These are phyloP conservation scores for Leptinotarsa haldemani DNA, from an alignment of 2,888 invertebrate genomes.

Conservation along the genomic window DNA sequence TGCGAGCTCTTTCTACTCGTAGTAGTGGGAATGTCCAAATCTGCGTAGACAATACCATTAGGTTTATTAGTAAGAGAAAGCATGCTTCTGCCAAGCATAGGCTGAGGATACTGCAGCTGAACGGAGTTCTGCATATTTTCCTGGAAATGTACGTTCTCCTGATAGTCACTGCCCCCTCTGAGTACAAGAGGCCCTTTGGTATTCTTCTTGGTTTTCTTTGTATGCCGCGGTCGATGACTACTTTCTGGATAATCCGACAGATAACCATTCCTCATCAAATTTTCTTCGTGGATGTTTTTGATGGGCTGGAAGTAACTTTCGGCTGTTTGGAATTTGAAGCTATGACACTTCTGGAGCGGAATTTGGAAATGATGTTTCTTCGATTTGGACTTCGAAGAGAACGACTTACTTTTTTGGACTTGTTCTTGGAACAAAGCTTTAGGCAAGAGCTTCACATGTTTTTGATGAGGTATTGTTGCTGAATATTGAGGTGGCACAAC, in stretches of 20 bases:
- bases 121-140: constrained; percentile 63
- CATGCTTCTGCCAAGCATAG: constrained; percentile 55
- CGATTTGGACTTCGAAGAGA: constrained; percentile 63
- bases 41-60: constrained; percentile 67
- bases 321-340: constrained; percentile 69
- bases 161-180: constrained; percentile 60
- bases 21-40: constrained; percentile 64
- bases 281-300: constrained; percentile 70
- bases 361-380: constrained; percentile 76
- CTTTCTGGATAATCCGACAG: constrained; percentile 60
- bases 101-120: constrained; percentile 65
- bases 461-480: constrained; percentile 71
- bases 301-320: constrained; percentile 75
- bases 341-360: constrained; percentile 74
- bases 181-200: constrained; percentile 63
- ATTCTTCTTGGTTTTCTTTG: constrained; percentile 60
- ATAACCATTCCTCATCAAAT: constrained; percentile 65
- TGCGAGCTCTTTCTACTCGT: constrained; percentile 49
- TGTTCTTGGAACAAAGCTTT: constrained; percentile 64
- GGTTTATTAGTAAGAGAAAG: constrained; percentile 54
- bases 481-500: constrained; percentile 64
- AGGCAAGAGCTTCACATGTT: constrained; percentile 66
- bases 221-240: constrained; percentile 51
- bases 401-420: constrained; percentile 63
- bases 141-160: constrained; percentile 60